Percentiles rank a stretch among this genome's conserved stretches.
These are phyloP conservation scores for Melanotaenia trifasciata DNA, from an alignment of 2,797 vertebrate genomes.

Conservation along the genomic window DNA sequence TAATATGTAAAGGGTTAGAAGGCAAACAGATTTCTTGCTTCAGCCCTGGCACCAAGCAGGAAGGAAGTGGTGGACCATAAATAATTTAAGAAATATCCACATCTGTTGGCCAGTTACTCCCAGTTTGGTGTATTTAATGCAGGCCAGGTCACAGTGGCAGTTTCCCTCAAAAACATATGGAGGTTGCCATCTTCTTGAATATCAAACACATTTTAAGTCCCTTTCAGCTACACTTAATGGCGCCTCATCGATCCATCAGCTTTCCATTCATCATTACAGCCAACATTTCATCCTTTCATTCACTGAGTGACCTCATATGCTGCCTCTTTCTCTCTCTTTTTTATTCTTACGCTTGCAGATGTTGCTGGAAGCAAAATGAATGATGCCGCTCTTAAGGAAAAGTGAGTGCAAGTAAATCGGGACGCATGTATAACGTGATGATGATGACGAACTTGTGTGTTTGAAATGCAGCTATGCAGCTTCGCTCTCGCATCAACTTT, in stretches of 20 bases:
- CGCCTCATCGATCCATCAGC: neutral
- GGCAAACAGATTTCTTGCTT: slow-evolving; percentile 12
- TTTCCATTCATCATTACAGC: neutral
- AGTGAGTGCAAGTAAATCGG: slow-evolving; percentile 64
- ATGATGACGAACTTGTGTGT: neutral
- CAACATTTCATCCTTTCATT: slow-evolving; percentile 17
- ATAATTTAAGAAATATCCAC: slow-evolving; percentile 47
- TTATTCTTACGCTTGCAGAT: slow-evolving; percentile 58
- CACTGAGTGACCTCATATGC: neutral
- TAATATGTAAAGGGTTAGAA: slow-evolving; percentile 7
- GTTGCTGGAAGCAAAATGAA: slow-evolving; percentile 55
- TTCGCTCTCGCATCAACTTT: neutral
- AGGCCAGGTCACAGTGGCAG: slow-evolving; percentile 14
- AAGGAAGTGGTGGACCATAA: slow-evolving; percentile 48
- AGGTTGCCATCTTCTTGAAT: neutral
- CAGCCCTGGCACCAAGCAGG: slow-evolving; percentile 40
- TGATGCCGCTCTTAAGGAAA: slow-evolving; percentile 80
- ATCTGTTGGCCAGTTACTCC: slow-evolving; percentile 45
- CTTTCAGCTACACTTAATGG: neutral
- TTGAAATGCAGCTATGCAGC: neutral
- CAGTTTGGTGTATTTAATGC: neutral
- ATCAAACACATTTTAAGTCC: neutral
- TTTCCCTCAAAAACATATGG: neutral
- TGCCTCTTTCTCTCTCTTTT: neutral
- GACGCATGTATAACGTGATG: neutral